Evolutionary conservation across 2,888 invertebrate species (phyloP).

Genomic region (Agrotis ipsilon): DNA sequence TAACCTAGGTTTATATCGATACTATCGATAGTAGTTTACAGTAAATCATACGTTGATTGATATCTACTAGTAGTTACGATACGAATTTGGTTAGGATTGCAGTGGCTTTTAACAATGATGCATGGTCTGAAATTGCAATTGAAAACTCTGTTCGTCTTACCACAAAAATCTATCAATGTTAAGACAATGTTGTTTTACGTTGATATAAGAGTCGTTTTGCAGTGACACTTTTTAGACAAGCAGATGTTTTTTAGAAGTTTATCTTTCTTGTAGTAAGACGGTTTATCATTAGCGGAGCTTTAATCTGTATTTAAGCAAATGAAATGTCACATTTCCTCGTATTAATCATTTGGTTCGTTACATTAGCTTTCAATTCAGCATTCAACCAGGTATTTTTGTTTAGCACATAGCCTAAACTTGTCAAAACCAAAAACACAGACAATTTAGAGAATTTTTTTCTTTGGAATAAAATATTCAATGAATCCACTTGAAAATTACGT

Average conservation of each 20-base stretch:
- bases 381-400: background rate
- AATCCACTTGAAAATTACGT: background rate
- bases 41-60: conserved; percentile 29
- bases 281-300: too few relatives aligned
- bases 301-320: background rate
- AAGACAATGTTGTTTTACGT: too few relatives aligned
- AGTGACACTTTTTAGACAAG: too few relatives aligned
- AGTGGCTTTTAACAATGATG: background rate
- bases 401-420: too few relatives aligned
- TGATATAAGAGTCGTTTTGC: too few relatives aligned
- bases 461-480: background rate
- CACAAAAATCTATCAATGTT: too few relatives aligned
- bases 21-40: conserved; percentile 1
- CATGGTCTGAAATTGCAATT: background rate
- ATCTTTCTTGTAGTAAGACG: too few relatives aligned
- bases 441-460: too few relatives aligned
- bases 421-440: too few relatives aligned
- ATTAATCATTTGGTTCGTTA: background rate
- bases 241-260: too few relatives aligned
- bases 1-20: conserved; percentile 19
- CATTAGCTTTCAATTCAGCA: background rate
- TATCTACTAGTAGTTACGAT: conserved; percentile 4
- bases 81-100: conserved; percentile 1
- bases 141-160: too few relatives aligned
- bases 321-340: background rate